Evolutionary conservation across 2,888 invertebrate species (phyloP).

Genomic region (Quadroppia sp.): DNA sequence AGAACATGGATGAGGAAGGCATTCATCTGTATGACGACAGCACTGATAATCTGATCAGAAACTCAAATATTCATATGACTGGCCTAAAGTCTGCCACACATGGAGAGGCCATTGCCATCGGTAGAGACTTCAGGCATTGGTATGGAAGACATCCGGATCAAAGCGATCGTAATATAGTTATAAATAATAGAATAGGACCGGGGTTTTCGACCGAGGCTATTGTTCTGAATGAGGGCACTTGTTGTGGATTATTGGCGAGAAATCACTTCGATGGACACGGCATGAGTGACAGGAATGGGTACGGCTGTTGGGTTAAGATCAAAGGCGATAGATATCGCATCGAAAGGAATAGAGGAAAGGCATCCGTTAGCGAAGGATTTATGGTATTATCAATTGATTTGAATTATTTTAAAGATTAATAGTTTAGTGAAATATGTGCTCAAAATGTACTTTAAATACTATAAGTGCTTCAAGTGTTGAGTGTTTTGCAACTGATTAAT

Average conservation of each 20-base stretch:
- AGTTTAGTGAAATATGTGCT: too few relatives aligned
- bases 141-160: constrained; percentile 19
- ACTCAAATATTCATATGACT: constrained; percentile 3
- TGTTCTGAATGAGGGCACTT: constrained; percentile 34
- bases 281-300: constrained; percentile 5
- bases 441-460: too few relatives aligned
- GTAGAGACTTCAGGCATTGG: constrained; percentile 17
- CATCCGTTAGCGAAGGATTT: constrained; percentile 9
- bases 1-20: constrained; percentile 34
- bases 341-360: constrained; percentile 21
- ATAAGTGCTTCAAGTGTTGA: not conserved
- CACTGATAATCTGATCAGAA: constrained; percentile 28
- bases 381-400: too few relatives aligned
- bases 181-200: constrained; percentile 35
- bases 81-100: constrained; percentile 8
- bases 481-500: not conserved
- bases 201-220: constrained; percentile 28
- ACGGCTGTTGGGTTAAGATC: constrained; percentile 30
- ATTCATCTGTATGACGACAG: constrained; percentile 28
- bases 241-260: constrained; percentile 17
- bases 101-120: constrained; percentile 29
- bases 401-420: too few relatives aligned
- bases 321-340: constrained; percentile 32
- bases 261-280: constrained; percentile 35
- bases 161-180: constrained; percentile 28